Evolutionary conservation across 2,113 vertebrate species (phyloP).

Genomic region (Coreoperca whiteheadi): DNA sequence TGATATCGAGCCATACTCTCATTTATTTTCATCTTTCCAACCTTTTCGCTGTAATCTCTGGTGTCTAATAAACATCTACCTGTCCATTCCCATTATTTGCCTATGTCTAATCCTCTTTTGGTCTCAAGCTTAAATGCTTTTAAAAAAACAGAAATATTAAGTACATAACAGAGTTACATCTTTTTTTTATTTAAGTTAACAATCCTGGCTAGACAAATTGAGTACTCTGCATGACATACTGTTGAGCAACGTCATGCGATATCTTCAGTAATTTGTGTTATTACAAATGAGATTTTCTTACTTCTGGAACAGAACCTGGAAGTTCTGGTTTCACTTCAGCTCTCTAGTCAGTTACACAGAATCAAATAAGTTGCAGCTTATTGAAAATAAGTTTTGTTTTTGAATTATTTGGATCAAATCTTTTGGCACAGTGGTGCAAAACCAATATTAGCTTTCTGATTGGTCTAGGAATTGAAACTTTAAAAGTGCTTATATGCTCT

Average conservation of each 20-base stretch:
- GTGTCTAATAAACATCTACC: background rate
- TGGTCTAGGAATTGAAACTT: slow-evolving; percentile 24
- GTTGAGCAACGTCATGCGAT: background rate
- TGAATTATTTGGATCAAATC: background rate
- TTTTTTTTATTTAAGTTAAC: background rate
- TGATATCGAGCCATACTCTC: background rate
- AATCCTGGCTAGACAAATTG: background rate
- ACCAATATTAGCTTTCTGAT: slow-evolving; percentile 7
- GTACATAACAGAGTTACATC: background rate
- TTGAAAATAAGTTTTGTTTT: background rate
- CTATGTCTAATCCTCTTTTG: background rate
- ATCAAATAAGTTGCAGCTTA: background rate
- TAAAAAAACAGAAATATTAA: background rate
- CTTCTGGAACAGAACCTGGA: background rate
- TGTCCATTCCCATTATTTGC: background rate
- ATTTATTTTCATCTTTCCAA: background rate
- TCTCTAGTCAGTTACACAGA: background rate
- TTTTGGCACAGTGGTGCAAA: background rate
- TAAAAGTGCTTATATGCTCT: slow-evolving; percentile 42
- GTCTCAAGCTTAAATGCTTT: background rate
- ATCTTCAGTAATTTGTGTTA: background rate
- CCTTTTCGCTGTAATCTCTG: background rate
- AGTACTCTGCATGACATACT: background rate
- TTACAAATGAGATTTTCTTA: background rate
- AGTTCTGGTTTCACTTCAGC: background rate